Base-by-base conservation (phyloP, 1,140 invertebrate genomes). In the Dermatophagoides farinae region DNA sequence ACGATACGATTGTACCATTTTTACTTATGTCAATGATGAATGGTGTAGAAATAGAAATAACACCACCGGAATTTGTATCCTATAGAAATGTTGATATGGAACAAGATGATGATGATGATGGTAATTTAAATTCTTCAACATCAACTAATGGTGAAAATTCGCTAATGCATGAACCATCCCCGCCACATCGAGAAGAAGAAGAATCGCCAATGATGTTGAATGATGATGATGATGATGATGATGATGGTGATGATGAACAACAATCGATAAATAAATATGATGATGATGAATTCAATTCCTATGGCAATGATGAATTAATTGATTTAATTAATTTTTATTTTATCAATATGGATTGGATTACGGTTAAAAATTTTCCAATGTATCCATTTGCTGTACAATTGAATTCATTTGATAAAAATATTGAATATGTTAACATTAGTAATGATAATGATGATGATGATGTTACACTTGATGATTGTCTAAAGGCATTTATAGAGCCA, bases 401-500 rank as follows among this genome's bases (percentile, higher is more conserved):
- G 20, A 22, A 39, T 53, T 14, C n/a, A 5, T 14, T 16, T 1
- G 18, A 23, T 4, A 14, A 55, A 39, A 55, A 12, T 44, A 60
- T 20, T 22, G 18, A 40, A 18, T 18, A 44, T 18, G 57, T 6
- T 23, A 58, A 16, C 31, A 39, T 39, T 18, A 6, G 40, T 1
- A 62, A 23, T 53, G 60, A 18, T 1, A 62, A 23, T 53, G 60
- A 18, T 22, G 31, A 55, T 37, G 57, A 57, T 49, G 67, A 71
- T 16, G 68, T 71, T n/a, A 73, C 68, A 12, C 67, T 78, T 40
- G 65, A 74, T 23, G 72, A 77, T 16, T 78, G 77, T 66, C 64
- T 78, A 23, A 68, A 71, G 16, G 63, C 76, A 49, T 77, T 78
- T 64, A 77, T 74, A 16, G 74, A 78, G 66, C 76, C 77, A 11